Evolutionary conservation across 2,113 vertebrate species (phyloP), one percentile per base, ranked within the genome.

Genomic region (Macroglossus sobrinus): DNA sequence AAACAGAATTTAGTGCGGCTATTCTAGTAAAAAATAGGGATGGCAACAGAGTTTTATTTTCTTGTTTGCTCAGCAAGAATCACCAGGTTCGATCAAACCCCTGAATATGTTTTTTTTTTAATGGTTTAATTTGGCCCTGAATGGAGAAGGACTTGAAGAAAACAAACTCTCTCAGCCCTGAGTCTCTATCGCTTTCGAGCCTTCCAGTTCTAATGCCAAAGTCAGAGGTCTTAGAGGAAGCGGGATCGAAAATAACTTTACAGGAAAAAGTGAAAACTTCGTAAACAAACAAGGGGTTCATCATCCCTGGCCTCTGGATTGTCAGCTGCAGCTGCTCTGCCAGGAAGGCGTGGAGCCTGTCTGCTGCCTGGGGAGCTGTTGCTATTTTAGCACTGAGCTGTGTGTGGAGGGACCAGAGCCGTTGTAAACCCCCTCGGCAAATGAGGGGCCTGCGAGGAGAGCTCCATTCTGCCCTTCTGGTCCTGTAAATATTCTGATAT

Each of bases 151-250:
- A 4, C 43, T 91, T 59, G 66, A 93, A 69, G 63, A 95, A 43
- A 72, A 74, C 38, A 22, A 40, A 4, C 16, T 50, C 15, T 40
- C 82, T 63, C 26, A 78, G 13, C 38, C 63, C 50, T 72, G 45
- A 5, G 22, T 95, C 61, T 38, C 22, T 35, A 11, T 71, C 61
- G 28, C 45, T 50, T 84, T 84, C 22, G 30, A 95, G 88, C 30
- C 38, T 94, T 92, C 55, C 78, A 16, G 19, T 92, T 95, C 55
- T 79, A 33, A 26, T 85, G 89, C 40, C n/a, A 93, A 18, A 89
- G 59, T 75, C 43, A 45, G 45, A 88, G 30, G 28, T 63, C 19
- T 89, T 71, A 35, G 45, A 50, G 47, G 53, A 71, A 30, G 0
- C 33, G 57, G 38, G 22, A 35, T n/a, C 47, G 66, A 82, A 68